Percentiles rank a stretch among this genome's conserved stretches.
These are phyloP conservation scores for Macrotrachela quadricornifera DNA, from an alignment of 1,140 invertebrate genomes.

Conservation along the genomic window DNA sequence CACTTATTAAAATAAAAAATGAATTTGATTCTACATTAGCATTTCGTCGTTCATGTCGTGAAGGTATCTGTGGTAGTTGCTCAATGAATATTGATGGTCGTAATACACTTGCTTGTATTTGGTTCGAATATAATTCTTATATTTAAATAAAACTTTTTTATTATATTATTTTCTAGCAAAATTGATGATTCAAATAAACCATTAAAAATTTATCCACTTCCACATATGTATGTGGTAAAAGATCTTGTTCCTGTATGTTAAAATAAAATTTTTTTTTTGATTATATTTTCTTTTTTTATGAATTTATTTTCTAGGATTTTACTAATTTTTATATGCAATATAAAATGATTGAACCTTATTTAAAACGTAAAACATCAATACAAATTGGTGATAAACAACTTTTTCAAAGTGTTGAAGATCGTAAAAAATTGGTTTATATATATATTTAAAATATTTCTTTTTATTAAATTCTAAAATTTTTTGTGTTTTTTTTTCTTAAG, in stretches of 20 bases:
- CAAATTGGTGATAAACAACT: conserved; percentile 50
- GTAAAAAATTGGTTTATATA: conserved; percentile 68
- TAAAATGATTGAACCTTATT: conserved; percentile 72
- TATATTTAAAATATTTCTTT: conserved; percentile 10
- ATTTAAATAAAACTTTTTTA: not conserved
- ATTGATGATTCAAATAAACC: conserved; percentile 58
- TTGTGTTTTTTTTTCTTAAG: conserved; percentile 15
- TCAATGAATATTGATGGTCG: conserved; percentile 92
- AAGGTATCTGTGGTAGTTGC: conserved; percentile 91
- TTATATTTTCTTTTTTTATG: not conserved
- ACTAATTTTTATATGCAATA: conserved; percentile 85
- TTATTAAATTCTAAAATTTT: not conserved
- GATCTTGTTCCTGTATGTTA: conserved; percentile 58
- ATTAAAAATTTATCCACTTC: conserved; percentile 75
- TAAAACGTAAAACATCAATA: conserved; percentile 50
- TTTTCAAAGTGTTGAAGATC: conserved; percentile 67
- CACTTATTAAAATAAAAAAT: conserved; percentile 91
- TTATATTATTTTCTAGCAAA: conserved; percentile 38
- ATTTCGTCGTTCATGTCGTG: conserved; percentile 77
- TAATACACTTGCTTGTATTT: conserved; percentile 82
- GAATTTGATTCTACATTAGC: conserved; percentile 86
- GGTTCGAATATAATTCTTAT: conserved; percentile 29
- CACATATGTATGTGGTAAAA: conserved; percentile 94
- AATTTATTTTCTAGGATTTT: conserved; percentile 41
- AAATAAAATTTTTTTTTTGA: not conserved